These are phyloP conservation scores for Drosophila nr. perissopoda DNA, from an alignment of 2,888 invertebrate species.

Conservation along the genomic window DNA sequence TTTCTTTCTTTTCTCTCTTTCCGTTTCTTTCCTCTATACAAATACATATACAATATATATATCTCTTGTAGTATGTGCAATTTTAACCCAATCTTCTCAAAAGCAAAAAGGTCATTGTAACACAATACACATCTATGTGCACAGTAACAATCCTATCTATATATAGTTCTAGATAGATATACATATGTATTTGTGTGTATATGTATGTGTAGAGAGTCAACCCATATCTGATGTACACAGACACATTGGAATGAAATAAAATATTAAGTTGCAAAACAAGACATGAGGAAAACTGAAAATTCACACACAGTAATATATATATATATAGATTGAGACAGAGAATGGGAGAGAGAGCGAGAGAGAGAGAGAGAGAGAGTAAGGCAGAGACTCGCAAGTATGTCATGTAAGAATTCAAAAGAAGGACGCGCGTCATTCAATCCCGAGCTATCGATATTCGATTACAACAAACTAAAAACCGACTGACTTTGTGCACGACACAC, in stretches of 20 bases:
- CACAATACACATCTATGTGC: slow-evolving; percentile 37
- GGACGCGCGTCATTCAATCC: slow-evolving; percentile 83
- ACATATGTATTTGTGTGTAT: background rate
- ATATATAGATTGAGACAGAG: slow-evolving; percentile 13
- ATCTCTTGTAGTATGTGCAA: background rate
- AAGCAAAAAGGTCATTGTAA: slow-evolving; percentile 56
- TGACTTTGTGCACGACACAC: slow-evolving; percentile 63
- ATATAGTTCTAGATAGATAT: slow-evolving; percentile 4
- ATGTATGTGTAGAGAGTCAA: slow-evolving; percentile 15
- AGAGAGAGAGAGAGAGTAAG: slow-evolving; percentile 1
- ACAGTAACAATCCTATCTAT: slow-evolving; percentile 31
- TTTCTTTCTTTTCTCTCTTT: background rate
- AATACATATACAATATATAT: background rate
- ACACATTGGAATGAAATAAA: slow-evolving; percentile 71
- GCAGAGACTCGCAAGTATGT: slow-evolving; percentile 62
- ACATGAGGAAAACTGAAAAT: slow-evolving; percentile 47
- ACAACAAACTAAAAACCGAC: slow-evolving; percentile 81
- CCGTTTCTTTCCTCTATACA: background rate
- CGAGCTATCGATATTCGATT: slow-evolving; percentile 85
- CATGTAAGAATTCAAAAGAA: slow-evolving; percentile 80
- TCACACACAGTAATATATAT: slow-evolving; percentile 32
- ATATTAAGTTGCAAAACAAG: slow-evolving; percentile 65
- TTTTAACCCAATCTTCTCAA: slow-evolving; percentile 13
- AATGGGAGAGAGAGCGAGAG: background rate
- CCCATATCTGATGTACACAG: slow-evolving; percentile 57